Conservation (phyloP, 92 coral and sea anemone species). For the Bergia sp. region DNA sequence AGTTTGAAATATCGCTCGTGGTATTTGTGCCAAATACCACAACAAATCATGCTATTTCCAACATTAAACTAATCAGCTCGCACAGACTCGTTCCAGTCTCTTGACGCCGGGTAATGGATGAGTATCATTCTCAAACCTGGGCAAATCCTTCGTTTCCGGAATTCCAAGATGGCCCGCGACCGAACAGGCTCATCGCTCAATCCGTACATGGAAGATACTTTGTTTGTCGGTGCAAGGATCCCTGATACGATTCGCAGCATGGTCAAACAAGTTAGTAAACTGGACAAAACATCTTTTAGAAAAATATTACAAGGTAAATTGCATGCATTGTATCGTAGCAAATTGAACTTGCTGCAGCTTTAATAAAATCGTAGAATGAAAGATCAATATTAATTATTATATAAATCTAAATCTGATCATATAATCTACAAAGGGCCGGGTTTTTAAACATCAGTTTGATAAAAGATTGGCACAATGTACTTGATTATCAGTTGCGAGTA, state of each 20-base stretch:
- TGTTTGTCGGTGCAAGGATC: constrained; percentile 89
- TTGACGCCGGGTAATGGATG: neutral
- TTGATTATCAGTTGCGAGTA: too few species aligned
- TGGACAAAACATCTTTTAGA: constrained; percentile 81
- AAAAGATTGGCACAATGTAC: neutral
- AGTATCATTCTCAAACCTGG: neutral
- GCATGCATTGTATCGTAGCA: neutral
- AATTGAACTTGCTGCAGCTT: neutral
- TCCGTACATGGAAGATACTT: constrained; percentile 75
- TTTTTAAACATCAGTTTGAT: neutral
- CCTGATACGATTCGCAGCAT: constrained; percentile 90
- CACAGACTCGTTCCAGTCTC: too few species aligned
- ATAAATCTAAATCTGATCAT: too few species aligned
- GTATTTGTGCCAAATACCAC: too few species aligned
- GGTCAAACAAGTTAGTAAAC: constrained; percentile 73
- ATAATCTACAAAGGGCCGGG: neutral
- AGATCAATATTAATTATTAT: too few species aligned
- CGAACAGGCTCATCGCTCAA: constrained; percentile 75
- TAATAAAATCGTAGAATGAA: too few species aligned
- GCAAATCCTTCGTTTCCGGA: neutral
- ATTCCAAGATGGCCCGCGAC: constrained; percentile 92
- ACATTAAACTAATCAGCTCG: too few species aligned
- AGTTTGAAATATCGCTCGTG: too few species aligned
- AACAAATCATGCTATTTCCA: too few species aligned
- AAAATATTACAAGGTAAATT: constrained; percentile 88